Conservation (phyloP, 1,140 invertebrate genomes). For the Pseudomyrmex flavicornis region DNA sequence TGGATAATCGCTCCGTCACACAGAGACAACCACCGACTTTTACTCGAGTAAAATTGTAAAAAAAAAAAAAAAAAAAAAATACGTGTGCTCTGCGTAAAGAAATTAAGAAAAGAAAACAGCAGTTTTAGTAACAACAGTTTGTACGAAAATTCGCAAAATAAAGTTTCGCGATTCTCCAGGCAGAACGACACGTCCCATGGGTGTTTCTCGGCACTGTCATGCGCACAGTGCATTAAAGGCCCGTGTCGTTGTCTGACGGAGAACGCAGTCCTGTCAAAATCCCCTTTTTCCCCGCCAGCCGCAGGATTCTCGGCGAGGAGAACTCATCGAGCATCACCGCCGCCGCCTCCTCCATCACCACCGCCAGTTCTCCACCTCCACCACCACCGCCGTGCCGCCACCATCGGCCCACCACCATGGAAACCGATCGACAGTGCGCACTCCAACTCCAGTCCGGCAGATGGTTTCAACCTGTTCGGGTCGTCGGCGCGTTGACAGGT, state of each 20-base stretch:
- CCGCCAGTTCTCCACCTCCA: conserved; percentile 20
- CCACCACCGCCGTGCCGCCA: conserved; percentile 22
- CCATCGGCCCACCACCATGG: conserved; percentile 69
- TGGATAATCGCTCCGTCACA: no score
- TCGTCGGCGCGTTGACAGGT: conserved; percentile 65
- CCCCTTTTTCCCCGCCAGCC: conserved; percentile 41
- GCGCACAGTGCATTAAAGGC: conserved; percentile 66
- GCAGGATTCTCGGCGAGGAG: conserved; percentile 28
- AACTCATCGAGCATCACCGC: conserved; percentile 49
- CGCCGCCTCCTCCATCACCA: conserved; percentile 47
- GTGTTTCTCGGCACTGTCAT: conserved; percentile 40
- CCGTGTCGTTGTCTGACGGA: conserved; percentile 58
- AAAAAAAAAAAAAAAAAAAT: no score
- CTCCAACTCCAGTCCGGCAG: conserved; percentile 79
- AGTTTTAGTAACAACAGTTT: no score
- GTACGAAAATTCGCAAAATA: no score
- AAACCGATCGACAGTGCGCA: conserved; percentile 75
- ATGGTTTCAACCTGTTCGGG: conserved; percentile 70
- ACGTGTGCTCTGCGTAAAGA: no score
- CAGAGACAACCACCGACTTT: no score
- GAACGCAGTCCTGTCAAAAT: conserved; percentile 71
- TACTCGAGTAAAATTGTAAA: no score
- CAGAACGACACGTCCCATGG: conserved; percentile 17
- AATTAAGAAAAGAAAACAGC: no score
- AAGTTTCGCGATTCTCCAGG: not conserved